Evolutionary conservation across 2,797 vertebrate species (phyloP).

Genomic region (Centropyge bicolor): DNA sequence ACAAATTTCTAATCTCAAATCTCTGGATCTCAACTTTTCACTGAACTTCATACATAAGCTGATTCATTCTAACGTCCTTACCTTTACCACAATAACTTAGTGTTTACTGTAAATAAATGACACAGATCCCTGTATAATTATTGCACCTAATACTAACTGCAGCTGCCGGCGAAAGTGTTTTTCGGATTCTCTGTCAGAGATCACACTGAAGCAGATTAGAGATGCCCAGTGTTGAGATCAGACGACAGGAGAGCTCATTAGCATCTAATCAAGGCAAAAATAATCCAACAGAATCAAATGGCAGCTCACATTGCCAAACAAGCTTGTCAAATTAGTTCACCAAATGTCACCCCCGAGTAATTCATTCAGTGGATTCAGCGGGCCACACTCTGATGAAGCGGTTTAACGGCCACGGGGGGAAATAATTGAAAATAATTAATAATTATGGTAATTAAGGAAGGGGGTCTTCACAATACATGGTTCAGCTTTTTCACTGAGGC

Average conservation of each 20-base stretch:
- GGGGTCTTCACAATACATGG: slow-evolving; percentile 4
- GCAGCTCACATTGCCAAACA: slow-evolving; percentile 31
- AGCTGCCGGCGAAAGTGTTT: slow-evolving; percentile 17
- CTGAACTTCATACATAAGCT: neutral
- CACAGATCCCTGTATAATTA: neutral
- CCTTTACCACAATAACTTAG: neutral
- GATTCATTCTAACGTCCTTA: neutral
- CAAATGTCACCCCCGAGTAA: neutral
- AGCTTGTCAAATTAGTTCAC: slow-evolving; percentile 32
- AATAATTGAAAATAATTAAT: slow-evolving; percentile 29
- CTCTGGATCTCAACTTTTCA: neutral
- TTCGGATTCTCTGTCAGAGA: slow-evolving; percentile 27
- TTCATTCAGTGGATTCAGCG: slow-evolving; percentile 23
- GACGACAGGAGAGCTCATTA: slow-evolving; percentile 53
- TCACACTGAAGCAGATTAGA: slow-evolving; percentile 46
- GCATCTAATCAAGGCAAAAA: slow-evolving; percentile 39
- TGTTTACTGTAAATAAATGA: neutral
- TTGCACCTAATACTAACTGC: neutral
- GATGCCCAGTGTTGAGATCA: slow-evolving; percentile 23
- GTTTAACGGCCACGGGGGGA: slow-evolving; percentile 20
- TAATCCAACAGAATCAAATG: slow-evolving; percentile 46
- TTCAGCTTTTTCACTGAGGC: neutral
- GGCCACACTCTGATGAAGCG: slow-evolving; percentile 34
- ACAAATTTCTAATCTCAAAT: slow-evolving; percentile 18
- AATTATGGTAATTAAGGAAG: slow-evolving; percentile 21